Conservation (phyloP, 2,888 invertebrate species). For the Lycaena phlaeas region DNA sequence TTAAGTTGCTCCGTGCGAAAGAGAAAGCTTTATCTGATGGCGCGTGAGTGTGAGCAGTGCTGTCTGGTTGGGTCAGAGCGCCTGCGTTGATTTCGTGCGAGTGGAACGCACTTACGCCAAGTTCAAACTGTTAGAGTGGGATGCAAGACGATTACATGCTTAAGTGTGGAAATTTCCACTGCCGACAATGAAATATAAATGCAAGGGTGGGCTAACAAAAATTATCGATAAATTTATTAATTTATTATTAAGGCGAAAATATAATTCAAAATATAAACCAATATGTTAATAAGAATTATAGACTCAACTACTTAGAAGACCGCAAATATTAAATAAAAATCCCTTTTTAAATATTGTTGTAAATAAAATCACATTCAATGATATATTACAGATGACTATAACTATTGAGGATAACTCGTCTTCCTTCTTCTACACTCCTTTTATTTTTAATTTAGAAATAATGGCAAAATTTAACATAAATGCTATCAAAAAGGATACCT, state of each 20-base stretch:
- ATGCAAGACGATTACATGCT: slow-evolving; percentile 60
- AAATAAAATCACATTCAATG: too few species aligned
- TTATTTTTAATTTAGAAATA: too few species aligned
- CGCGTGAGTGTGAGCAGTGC: slow-evolving; percentile 38
- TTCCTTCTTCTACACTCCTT: too few species aligned
- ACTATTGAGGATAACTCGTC: too few species aligned
- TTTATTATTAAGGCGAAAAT: slow-evolving; percentile 7
- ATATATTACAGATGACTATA: too few species aligned
- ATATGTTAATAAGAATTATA: too few species aligned
- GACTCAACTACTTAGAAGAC: too few species aligned
- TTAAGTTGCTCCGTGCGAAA: slow-evolving; percentile 43
- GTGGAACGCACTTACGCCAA: slow-evolving; percentile 38
- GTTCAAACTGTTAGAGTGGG: slow-evolving; percentile 35
- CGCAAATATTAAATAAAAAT: too few species aligned
- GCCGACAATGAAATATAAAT: slow-evolving; percentile 69
- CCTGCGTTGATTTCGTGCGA: slow-evolving; percentile 55
- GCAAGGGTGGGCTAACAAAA: slow-evolving; percentile 32
- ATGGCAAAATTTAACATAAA: too few species aligned
- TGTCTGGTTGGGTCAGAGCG: slow-evolving; percentile 59
- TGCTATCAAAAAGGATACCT: too few species aligned
- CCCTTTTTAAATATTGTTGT: too few species aligned
- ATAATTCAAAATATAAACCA: too few species aligned
- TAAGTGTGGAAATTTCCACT: slow-evolving; percentile 70
- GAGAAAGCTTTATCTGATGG: slow-evolving; percentile 40
- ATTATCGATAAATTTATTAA: slow-evolving; percentile 21